These are phyloP conservation scores for Sparidentex hasta DNA, from an alignment of 2,797 vertebrate species.

Conservation along the genomic window DNA sequence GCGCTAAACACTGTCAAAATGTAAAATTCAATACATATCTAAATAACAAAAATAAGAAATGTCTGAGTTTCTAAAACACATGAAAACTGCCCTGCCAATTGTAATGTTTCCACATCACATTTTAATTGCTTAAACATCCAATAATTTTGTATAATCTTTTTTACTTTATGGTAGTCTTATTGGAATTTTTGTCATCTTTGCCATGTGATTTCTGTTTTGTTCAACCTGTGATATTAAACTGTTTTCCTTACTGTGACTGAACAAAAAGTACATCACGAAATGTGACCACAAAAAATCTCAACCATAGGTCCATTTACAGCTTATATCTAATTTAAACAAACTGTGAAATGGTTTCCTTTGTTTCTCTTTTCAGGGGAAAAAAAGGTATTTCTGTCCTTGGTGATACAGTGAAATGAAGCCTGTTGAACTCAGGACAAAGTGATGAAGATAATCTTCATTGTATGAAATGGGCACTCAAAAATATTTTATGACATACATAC, in stretches of 20 bases:
- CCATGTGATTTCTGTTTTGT: not conserved
- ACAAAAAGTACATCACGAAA: not conserved
- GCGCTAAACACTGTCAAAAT: too few relatives aligned
- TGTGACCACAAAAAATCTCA: not conserved
- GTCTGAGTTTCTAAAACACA: not conserved
- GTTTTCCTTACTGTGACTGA: not conserved
- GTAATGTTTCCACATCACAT: not conserved
- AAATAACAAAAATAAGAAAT: too few relatives aligned
- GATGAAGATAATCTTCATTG: not conserved
- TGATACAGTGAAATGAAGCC: too few relatives aligned
- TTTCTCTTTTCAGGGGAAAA: not conserved
- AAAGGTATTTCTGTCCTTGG: too few relatives aligned
- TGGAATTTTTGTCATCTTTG: not conserved
- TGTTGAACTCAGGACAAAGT: not conserved
- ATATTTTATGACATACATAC: too few relatives aligned
- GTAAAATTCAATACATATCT: too few relatives aligned
- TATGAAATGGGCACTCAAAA: not conserved
- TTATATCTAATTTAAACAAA: not conserved
- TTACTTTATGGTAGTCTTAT: too few relatives aligned
- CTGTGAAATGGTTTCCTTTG: not conserved
- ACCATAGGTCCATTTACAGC: not conserved
- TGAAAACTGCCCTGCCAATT: not conserved
- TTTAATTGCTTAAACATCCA: not conserved
- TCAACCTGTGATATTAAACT: too few relatives aligned
- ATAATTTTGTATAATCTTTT: too few relatives aligned